phyloP scores from a whole-genome alignment of 2,888 invertebrate genomes.

The Caenorhabditis uteleia region DNA sequence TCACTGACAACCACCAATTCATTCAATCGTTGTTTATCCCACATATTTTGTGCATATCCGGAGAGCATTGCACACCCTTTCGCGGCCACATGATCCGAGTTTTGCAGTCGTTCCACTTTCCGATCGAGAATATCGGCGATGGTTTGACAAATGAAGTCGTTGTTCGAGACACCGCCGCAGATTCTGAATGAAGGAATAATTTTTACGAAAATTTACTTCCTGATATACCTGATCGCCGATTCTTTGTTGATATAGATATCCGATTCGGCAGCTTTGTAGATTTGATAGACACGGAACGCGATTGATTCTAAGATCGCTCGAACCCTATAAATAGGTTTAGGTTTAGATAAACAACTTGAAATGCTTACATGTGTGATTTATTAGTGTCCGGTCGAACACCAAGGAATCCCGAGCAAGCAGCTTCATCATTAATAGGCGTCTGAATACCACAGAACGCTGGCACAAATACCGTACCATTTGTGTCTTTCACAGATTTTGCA shows the following conservation, averaged over 20 bases:
- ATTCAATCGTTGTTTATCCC: constrained; percentile 43
- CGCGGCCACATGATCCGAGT: constrained; percentile 76
- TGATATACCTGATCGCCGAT: constrained; percentile 43
- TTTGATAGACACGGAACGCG: constrained; percentile 81
- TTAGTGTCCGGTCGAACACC: constrained; percentile 79
- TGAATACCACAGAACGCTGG: constrained; percentile 86
- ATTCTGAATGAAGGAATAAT: constrained; percentile 75
- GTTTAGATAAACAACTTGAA: background rate
- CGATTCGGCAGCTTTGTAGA: constrained; percentile 78
- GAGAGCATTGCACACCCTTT: constrained; percentile 86
- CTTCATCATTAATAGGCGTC: constrained; percentile 87
- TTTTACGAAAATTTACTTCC: background rate
- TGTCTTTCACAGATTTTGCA: constrained; percentile 34
- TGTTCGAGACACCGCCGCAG: constrained; percentile 94
- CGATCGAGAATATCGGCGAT: constrained; percentile 83
- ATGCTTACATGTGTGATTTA: constrained; percentile 71
- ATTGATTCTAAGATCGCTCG: constrained; percentile 86
- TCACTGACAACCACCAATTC: constrained; percentile 41
- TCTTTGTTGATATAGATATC: constrained; percentile 76
- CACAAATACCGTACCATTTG: constrained; percentile 77
- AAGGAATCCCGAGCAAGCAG: constrained; percentile 84
- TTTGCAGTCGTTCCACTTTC: constrained; percentile 79
- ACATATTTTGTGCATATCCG: constrained; percentile 80
- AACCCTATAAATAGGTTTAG: too few species aligned
- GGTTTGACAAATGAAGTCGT: constrained; percentile 87